A percentile compares a stretch with the other conserved stretches of the same genome.
These are phyloP conservation scores for Lasiurus borealis DNA, from an alignment of 2,113 vertebrate genomes.

Conservation along the genomic window DNA sequence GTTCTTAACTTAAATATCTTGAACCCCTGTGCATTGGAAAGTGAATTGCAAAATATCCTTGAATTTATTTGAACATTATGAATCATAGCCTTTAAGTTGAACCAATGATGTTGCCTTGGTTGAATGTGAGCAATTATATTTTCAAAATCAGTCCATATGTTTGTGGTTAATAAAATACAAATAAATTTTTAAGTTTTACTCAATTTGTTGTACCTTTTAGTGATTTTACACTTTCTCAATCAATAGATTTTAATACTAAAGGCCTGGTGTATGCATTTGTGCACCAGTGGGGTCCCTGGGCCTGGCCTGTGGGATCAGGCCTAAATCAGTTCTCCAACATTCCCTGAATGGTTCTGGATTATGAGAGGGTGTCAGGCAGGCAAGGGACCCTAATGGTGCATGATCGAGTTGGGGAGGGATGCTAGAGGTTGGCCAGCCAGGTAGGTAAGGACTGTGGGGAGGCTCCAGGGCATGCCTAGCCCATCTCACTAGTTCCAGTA, in stretches of 20 bases:
- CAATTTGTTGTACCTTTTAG: not conserved
- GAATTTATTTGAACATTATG: not conserved
- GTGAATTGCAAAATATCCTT: not conserved
- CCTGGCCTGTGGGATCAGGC: no score
- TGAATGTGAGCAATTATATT: not conserved
- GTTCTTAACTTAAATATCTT: not conserved
- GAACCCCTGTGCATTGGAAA: not conserved
- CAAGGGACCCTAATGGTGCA: no score
- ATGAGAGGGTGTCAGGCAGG: no score
- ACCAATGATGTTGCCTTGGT: not conserved
- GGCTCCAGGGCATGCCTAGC: no score
- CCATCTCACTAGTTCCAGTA: no score
- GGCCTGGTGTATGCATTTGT: no score
- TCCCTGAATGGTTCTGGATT: no score
- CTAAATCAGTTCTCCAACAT: no score
- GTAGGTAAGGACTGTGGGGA: no score
- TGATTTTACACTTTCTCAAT: conserved; percentile 1
- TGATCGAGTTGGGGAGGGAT: no score
- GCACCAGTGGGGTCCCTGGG: no score
- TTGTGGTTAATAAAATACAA: conserved; percentile 25
- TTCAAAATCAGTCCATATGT: not conserved
- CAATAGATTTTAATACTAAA: not conserved
- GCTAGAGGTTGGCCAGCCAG: no score
- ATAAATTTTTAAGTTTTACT: not conserved
- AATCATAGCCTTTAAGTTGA: not conserved